phyloP scores from a whole-genome alignment of 2,797 vertebrate species.

The Halcyon badia region DNA sequence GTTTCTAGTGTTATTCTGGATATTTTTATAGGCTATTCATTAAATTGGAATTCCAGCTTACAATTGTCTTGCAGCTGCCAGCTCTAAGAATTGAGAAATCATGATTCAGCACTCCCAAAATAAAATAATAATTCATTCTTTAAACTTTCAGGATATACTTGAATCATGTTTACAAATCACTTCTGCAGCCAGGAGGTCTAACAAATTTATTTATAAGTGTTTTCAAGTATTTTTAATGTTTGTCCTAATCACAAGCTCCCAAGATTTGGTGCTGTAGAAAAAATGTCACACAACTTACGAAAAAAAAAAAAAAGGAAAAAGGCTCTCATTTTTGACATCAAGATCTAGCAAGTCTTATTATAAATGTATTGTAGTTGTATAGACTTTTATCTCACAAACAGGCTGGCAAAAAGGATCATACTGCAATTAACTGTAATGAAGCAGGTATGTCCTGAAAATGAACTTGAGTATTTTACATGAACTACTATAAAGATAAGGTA shows the following conservation, averaged over 20 bases:
- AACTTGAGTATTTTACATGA: not conserved
- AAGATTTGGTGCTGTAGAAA: not conserved
- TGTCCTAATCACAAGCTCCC: not conserved
- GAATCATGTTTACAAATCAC: constrained; percentile 5
- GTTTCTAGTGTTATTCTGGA: not conserved
- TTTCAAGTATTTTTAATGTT: not conserved
- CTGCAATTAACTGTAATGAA: not conserved
- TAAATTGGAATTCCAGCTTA: not conserved
- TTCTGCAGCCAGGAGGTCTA: not conserved
- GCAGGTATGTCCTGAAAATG: not conserved
- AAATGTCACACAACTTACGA: rapidly evolving
- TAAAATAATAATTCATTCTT: constrained; percentile 16
- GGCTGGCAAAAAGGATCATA: not conserved
- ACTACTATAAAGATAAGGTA: not conserved
- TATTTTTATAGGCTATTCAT: not conserved
- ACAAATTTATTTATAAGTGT: not conserved
- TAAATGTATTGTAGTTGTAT: not conserved
- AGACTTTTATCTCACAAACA: not conserved
- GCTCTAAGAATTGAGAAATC: constrained; percentile 17
- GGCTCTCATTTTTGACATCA: not conserved
- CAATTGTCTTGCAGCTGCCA: constrained; percentile 19
- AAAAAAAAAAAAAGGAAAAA: not conserved
- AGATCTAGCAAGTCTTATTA: not conserved
- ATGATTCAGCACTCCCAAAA: constrained; percentile 18
- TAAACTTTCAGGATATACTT: not conserved